These are phyloP conservation scores for Kryptolebias marmoratus DNA, from an alignment of 2,113 vertebrate species.

Conservation along the genomic window DNA sequence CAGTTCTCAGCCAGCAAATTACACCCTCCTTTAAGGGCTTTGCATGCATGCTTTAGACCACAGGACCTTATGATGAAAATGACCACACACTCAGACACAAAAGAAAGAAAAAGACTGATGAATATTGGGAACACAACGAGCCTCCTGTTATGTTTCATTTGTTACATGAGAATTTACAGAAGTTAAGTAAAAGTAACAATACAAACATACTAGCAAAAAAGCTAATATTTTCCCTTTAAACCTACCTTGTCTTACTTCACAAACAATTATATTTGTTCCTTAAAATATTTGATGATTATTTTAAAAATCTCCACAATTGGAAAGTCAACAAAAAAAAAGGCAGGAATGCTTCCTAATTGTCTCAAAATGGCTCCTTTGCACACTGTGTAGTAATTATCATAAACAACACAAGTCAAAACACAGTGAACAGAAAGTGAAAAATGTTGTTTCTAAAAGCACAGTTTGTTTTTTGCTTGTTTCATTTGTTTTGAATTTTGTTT, in stretches of 20 bases:
- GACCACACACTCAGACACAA: slow-evolving; percentile 35
- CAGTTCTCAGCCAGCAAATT: slow-evolving; percentile 69
- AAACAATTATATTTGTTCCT: not conserved
- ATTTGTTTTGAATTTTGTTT: too few relatives aligned
- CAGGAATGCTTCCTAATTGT: too few relatives aligned
- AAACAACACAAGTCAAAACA: not conserved
- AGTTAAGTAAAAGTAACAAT: slow-evolving; percentile 1
- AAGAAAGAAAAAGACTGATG: slow-evolving; percentile 9
- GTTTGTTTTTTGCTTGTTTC: too few relatives aligned
- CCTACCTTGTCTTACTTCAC: too few relatives aligned
- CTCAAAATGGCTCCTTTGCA: too few relatives aligned
- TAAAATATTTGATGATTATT: not conserved
- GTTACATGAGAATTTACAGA: slow-evolving; percentile 2
- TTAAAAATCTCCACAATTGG: too few relatives aligned
- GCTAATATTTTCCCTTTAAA: too few relatives aligned
- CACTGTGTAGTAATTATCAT: too few relatives aligned
- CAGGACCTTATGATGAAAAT: slow-evolving; percentile 28
- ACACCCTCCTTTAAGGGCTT: slow-evolving; percentile 56
- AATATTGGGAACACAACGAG: slow-evolving; percentile 4
- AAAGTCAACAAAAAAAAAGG: not conserved
- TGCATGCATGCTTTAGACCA: slow-evolving; percentile 47
- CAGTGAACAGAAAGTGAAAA: not conserved
- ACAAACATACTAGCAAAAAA: not conserved
- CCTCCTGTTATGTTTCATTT: slow-evolving; percentile 14
- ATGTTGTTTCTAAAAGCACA: too few relatives aligned